Base-by-base conservation (phyloP, 2,888 invertebrate species). In the Idaea aversata region DNA sequence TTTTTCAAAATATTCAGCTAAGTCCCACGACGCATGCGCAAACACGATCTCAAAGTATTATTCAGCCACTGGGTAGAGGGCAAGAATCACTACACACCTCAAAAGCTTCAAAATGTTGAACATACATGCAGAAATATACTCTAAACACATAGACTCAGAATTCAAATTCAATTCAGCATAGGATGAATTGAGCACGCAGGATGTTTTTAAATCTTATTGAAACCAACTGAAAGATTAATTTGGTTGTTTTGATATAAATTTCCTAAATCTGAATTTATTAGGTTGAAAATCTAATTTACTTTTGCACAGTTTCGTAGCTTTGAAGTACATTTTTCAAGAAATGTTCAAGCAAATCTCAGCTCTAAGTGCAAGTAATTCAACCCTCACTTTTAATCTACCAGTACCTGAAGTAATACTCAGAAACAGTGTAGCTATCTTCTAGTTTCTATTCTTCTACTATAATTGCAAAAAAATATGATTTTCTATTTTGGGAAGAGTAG, bases 371-470 rank as follows among this genome's bases (percentile, higher is more conserved):
- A 80, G 80, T 78, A 75, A 68, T 64, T 75, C 74, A 69, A 70
- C 71, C 77, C 82, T 82, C 77, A 73, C 75, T 79, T 79, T 78
- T 71, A 82, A 76, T 78, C 81, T 93, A 97, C 98, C 98, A 98
- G 98, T 98, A 98, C 98, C 98, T 98, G 98, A 98, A 98, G 98
- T 98, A 98, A 98, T 98, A 98, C 98, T 98, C 98, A 97, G 94
- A 94, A 94, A 94, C 95, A 94, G 94, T 93, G 93, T 88, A 92
- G 94, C 93, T 78, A 66, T 88, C 88, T 87, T 88, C 86, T 82
- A 86, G 65, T 66, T 68, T 77, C 84, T 85, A 86, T 72, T 78
- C 75, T 77, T 81, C 83, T 83, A 85, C 77, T 73, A 73, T 75
- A 70, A 66, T 57, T 72, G 70, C 71, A 72, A 68, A 67, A 67